Conservation (phyloP, 1,140 invertebrate species). For the Xylocopa sonorina region DNA sequence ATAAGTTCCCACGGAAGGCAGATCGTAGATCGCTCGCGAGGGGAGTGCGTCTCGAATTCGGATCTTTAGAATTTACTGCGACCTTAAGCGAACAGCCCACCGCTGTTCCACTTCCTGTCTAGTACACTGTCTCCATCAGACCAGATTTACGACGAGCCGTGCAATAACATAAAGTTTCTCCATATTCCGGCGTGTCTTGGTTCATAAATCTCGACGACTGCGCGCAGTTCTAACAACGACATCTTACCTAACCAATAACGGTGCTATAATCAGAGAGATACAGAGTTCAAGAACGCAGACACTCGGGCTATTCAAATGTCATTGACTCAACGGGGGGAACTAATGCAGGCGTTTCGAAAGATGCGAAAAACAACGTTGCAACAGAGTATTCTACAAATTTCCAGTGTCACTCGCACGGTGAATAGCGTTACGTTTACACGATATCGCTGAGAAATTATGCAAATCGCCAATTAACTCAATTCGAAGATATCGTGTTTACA, state of each 20-base stretch:
- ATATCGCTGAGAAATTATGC: too few species aligned
- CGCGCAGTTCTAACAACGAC: background rate
- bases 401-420: too few species aligned
- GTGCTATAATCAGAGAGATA: too few species aligned
- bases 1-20: too few species aligned
- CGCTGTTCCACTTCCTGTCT: conserved; percentile 8
- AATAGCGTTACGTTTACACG: too few species aligned
- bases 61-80: background rate
- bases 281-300: too few species aligned
- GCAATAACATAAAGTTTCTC: conserved; percentile 15
- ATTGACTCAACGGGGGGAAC: background rate
- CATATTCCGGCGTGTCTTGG: background rate
- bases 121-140: background rate
- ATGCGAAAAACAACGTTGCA: too few species aligned
- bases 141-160: conserved; percentile 2
- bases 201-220: background rate
- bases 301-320: too few species aligned
- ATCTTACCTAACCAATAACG: background rate
- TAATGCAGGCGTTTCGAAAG: background rate
- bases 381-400: too few species aligned
- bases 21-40: background rate
- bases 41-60: background rate
- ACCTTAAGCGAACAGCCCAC: background rate
- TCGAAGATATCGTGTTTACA: too few species aligned
- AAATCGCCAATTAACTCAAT: too few species aligned